Evolutionary conservation across 2,113 vertebrate species (phyloP).

Genomic region (Amphiprion ocellaris): DNA sequence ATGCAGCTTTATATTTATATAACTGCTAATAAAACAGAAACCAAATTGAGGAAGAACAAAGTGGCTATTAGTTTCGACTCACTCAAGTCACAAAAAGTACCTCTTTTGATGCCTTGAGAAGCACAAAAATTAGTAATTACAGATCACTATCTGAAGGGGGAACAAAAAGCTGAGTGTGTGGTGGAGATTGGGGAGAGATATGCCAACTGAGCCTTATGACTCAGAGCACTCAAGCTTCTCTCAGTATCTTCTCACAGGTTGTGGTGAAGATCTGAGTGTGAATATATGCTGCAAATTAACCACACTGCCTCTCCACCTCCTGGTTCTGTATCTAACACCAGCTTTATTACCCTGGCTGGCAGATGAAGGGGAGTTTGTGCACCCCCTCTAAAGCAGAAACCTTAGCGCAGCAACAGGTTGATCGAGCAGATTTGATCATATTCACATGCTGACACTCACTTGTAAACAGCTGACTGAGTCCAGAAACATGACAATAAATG

Average conservation of each 20-base stretch:
- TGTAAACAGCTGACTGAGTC: conserved; percentile 3
- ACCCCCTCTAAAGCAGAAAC: conserved; percentile 1
- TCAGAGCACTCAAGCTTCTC: conserved; percentile 33
- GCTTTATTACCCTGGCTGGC: conserved; percentile 34
- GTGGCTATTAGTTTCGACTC: neutral
- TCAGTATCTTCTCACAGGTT: conserved; percentile 38
- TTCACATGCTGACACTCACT: neutral
- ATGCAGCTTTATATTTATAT: neutral
- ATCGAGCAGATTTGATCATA: conserved; percentile 20
- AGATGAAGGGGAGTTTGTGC: conserved; percentile 36
- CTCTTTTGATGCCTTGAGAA: neutral
- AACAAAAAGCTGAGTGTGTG: conserved; percentile 16
- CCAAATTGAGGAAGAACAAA: conserved; percentile 20
- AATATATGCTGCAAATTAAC: conserved; percentile 39
- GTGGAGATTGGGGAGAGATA: conserved; percentile 30
- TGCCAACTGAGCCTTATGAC: conserved; percentile 27
- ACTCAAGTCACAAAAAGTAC: neutral
- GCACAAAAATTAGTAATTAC: neutral
- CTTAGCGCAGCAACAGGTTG: conserved; percentile 48
- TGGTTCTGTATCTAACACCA: conserved; percentile 38
- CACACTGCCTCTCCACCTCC: conserved; percentile 50
- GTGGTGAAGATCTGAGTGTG: conserved; percentile 55
- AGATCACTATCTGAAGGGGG: conserved; percentile 4
- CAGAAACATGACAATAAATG: neutral
- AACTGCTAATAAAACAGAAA: conserved; percentile 28